Percentiles rank a stretch among this genome's conserved stretches.
These are phyloP conservation scores for Arenaria interpres DNA, from an alignment of 2,113 vertebrate genomes.

Conservation along the genomic window DNA sequence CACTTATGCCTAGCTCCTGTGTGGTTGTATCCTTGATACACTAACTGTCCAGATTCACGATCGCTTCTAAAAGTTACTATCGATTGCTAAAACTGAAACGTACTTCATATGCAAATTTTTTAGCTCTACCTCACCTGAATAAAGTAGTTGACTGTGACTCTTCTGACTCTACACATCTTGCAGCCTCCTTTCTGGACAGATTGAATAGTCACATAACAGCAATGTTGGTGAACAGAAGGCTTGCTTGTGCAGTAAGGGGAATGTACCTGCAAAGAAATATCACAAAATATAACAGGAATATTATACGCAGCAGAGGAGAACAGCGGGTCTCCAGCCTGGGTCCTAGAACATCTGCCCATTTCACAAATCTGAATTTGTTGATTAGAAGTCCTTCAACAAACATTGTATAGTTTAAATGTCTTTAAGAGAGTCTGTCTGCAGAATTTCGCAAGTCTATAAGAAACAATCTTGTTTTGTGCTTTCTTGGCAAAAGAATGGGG, in stretches of 20 bases:
- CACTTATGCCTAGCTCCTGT: background rate
- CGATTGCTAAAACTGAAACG: background rate
- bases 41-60: background rate
- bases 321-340: background rate
- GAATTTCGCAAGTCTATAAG: background rate
- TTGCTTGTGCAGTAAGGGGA: background rate
- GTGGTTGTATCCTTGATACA: background rate
- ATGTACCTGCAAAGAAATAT: background rate
- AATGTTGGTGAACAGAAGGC: background rate
- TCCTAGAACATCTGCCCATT: background rate
- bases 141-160: background rate
- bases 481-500: background rate
- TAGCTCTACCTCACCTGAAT: background rate
- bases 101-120: background rate
- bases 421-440: background rate
- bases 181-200: background rate
- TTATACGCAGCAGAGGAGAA: background rate
- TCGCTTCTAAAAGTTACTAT: background rate
- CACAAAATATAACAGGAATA: background rate
- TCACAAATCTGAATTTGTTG: background rate
- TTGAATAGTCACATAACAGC: background rate
- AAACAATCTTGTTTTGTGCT: background rate
- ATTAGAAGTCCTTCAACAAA: background rate
- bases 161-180: background rate
- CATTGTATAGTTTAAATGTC: background rate